Conservation (phyloP, 2,797 vertebrate genomes). For the Amblyopsis hoosieri region DNA sequence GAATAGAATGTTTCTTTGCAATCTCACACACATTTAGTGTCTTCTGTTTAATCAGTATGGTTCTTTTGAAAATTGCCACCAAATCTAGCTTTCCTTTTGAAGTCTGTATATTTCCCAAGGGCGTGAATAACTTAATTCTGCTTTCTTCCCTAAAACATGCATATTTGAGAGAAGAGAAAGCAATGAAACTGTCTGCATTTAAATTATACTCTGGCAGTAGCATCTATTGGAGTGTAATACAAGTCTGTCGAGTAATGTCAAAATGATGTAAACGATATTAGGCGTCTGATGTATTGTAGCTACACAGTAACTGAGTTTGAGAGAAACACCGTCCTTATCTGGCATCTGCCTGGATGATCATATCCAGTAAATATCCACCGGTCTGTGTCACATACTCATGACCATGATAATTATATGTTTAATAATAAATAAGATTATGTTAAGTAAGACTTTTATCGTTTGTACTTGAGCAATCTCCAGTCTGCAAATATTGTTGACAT, state of each 20-base stretch:
- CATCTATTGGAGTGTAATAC: slow-evolving; percentile 36
- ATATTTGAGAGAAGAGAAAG: slow-evolving; percentile 54
- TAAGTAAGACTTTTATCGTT: slow-evolving; percentile 18
- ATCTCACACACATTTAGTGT: slow-evolving; percentile 37
- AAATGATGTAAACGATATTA: slow-evolving; percentile 22
- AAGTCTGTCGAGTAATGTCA: slow-evolving; percentile 35
- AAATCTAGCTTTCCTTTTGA: slow-evolving; percentile 58
- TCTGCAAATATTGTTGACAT: slow-evolving; percentile 59
- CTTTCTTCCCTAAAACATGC: slow-evolving; percentile 56
- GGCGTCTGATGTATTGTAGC: slow-evolving; percentile 3
- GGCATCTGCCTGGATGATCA: slow-evolving; percentile 20
- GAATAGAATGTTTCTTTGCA: slow-evolving; percentile 37
- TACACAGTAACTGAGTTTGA: slow-evolving; percentile 5
- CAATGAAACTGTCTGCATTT: slow-evolving; percentile 66
- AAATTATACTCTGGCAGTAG: slow-evolving; percentile 46
- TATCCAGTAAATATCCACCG: slow-evolving; percentile 5
- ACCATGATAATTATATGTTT: slow-evolving; percentile 44
- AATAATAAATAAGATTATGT: slow-evolving; percentile 53
- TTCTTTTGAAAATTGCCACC: slow-evolving; percentile 39
- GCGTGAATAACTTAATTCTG: slow-evolving; percentile 60
- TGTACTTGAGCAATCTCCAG: not conserved
- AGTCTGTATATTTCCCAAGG: slow-evolving; percentile 58
- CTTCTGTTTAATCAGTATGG: slow-evolving; percentile 36
- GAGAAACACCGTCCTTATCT: not conserved
- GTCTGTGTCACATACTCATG: slow-evolving; percentile 26